These are phyloP conservation scores for Caenorhabditis sp. DNA, from an alignment of 2,888 invertebrate genomes.

Conservation along the genomic window DNA sequence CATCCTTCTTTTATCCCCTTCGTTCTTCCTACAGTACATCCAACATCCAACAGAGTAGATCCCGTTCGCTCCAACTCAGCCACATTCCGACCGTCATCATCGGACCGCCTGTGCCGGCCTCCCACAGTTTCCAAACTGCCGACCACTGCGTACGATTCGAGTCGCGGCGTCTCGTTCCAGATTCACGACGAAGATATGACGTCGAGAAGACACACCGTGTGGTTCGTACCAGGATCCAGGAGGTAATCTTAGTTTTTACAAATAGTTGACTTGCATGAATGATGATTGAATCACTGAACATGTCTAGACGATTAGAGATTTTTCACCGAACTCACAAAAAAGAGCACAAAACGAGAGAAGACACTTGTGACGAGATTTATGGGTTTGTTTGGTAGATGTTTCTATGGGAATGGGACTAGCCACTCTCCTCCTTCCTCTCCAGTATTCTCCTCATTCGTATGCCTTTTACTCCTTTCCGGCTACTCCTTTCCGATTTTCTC, in stretches of 20 bases:
- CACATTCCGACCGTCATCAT: background rate
- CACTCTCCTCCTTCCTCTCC: slow-evolving; percentile 26
- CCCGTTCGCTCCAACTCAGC: background rate
- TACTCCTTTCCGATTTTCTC: slow-evolving; percentile 24
- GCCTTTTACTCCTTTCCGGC: slow-evolving; percentile 33
- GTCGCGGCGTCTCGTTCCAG: slow-evolving; percentile 61
- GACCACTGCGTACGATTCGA: slow-evolving; percentile 62
- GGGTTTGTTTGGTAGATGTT: slow-evolving; percentile 45
- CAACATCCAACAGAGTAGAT: slow-evolving; percentile 24
- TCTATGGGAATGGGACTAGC: slow-evolving; percentile 42
- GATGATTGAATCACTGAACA: background rate
- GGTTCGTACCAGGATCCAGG: slow-evolving; percentile 77
- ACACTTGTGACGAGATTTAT: slow-evolving; percentile 24
- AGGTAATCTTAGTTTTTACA: slow-evolving; percentile 51
- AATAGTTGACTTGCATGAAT: slow-evolving; percentile 23
- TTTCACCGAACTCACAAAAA: background rate
- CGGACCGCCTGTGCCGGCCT: slow-evolving; percentile 43
- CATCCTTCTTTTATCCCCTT: background rate
- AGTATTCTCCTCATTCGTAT: slow-evolving; percentile 14
- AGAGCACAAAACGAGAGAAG: background rate
- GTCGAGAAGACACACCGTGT: slow-evolving; percentile 74
- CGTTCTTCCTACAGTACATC: slow-evolving; percentile 9
- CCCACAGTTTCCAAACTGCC: slow-evolving; percentile 49
- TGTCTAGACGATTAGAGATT: background rate
- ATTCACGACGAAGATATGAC: slow-evolving; percentile 71